phyloP scores from a whole-genome alignment of 2,113 vertebrate species.

The Poecilia latipinna region DNA sequence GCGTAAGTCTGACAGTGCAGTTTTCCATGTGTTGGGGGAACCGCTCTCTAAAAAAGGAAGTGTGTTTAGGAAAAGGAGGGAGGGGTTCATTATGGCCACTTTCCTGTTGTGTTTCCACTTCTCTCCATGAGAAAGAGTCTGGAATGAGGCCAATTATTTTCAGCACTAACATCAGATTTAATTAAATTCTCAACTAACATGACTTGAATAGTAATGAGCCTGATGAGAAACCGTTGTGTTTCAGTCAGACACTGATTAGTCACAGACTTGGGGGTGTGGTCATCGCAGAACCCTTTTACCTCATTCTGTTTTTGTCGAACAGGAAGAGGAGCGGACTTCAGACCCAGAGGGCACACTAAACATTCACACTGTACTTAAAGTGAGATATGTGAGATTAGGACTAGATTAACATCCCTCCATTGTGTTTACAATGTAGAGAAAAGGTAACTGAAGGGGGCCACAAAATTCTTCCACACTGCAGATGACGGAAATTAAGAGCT shows the following conservation, averaged over 20 bases:
- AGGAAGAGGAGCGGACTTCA: background rate
- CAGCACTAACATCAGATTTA: constrained; percentile 4
- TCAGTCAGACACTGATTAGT: background rate
- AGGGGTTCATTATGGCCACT: constrained; percentile 44
- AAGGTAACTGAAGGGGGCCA: background rate
- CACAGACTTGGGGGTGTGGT: background rate
- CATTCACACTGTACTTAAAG: background rate
- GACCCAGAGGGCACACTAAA: background rate
- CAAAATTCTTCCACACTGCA: background rate
- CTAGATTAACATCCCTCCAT: background rate
- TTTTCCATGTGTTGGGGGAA: constrained; percentile 26
- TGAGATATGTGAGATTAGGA: background rate
- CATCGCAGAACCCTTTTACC: background rate
- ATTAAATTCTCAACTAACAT: background rate
- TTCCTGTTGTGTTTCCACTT: constrained; percentile 57
- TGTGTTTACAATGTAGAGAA: background rate
- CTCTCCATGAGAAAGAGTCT: constrained; percentile 14
- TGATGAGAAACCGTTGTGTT: background rate
- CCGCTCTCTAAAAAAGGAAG: constrained; percentile 38
- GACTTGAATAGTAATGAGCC: constrained; percentile 13
- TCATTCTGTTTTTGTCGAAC: constrained; percentile 17
- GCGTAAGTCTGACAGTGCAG: constrained; percentile 14
- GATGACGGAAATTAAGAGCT: background rate
- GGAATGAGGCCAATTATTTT: background rate
- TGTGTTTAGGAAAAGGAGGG: constrained; percentile 49